Percentiles rank a stretch among this genome's conserved stretches.
These are phyloP conservation scores for Sesia bembeciformis DNA, from an alignment of 2,888 invertebrate genomes.

Conservation along the genomic window DNA sequence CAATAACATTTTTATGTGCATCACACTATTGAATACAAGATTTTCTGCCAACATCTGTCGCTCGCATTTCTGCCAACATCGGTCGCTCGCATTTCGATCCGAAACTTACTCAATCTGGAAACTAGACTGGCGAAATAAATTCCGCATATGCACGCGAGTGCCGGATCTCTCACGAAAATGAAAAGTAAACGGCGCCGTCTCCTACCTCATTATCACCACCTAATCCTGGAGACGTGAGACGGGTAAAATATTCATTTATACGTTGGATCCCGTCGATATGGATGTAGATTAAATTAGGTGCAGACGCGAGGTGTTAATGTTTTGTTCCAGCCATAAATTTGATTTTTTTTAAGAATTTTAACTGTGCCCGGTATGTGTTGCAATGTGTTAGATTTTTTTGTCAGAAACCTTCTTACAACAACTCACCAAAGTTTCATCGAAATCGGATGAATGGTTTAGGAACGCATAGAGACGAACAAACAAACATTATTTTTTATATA, in stretches of 20 bases:
- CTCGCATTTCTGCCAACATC: conserved; percentile 6
- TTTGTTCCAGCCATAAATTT: neutral
- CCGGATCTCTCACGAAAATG: conserved; percentile 21
- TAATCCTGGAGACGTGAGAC: conserved; percentile 27
- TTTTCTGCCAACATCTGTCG: no score
- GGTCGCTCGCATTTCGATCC: conserved; percentile 15
- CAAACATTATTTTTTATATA: no score
- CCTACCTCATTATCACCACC: conserved; percentile 29
- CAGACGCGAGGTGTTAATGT: neutral
- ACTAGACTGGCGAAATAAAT: conserved; percentile 10
- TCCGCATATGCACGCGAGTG: conserved; percentile 14
- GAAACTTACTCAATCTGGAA: conserved; percentile 21
- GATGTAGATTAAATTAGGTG: neutral
- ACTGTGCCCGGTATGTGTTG: no score
- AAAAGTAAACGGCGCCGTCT: conserved; percentile 37
- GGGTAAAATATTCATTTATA: conserved; percentile 30
- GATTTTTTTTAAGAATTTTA: neutral
- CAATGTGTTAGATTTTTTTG: no score
- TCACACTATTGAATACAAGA: no score
- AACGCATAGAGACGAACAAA: no score
- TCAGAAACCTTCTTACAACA: no score
- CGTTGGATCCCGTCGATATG: neutral
- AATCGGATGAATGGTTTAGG: no score
- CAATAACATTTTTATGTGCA: no score
- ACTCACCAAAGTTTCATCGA: no score